These are phyloP conservation scores for Drosophila parthenogenetica DNA, from an alignment of 2,888 invertebrate genomes.

Conservation along the genomic window DNA sequence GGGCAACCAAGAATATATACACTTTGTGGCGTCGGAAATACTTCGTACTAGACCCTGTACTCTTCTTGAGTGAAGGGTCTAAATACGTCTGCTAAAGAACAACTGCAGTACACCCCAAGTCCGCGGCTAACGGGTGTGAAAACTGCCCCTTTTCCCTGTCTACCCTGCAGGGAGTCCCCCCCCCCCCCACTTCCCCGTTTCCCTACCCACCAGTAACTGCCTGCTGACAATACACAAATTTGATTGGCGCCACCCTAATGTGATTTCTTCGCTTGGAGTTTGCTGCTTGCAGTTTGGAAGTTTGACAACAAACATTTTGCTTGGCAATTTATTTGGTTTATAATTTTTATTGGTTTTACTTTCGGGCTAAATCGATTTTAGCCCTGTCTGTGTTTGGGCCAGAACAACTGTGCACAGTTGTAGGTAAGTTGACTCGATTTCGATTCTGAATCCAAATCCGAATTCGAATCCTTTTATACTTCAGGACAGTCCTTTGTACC, in stretches of 20 bases:
- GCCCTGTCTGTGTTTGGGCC: slow-evolving; percentile 4
- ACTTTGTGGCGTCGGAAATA: no score
- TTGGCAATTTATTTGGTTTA: slow-evolving; percentile 72
- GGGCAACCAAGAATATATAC: no score
- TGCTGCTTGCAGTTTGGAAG: slow-evolving; percentile 27
- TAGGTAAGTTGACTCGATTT: slow-evolving; percentile 24
- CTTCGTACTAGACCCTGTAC: no score
- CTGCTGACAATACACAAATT: slow-evolving; percentile 66
- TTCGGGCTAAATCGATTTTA: slow-evolving; percentile 59
- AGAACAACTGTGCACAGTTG: neutral
- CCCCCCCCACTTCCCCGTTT: neutral
- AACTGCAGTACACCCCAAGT: no score
- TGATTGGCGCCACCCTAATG: slow-evolving; percentile 71
- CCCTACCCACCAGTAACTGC: neutral
- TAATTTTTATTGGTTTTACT: slow-evolving; percentile 67
- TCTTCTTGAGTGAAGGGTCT: no score
- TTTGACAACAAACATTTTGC: slow-evolving; percentile 73
- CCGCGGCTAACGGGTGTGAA: no score
- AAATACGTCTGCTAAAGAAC: no score
- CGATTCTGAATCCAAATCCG: neutral
- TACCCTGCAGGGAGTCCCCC: no score
- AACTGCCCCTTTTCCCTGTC: no score
- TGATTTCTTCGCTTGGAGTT: slow-evolving; percentile 38
- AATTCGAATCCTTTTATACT: neutral
- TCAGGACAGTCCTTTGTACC: neutral